Conservation (phyloP, 2,888 invertebrate species). For the Ophonus ardosiacus region DNA sequence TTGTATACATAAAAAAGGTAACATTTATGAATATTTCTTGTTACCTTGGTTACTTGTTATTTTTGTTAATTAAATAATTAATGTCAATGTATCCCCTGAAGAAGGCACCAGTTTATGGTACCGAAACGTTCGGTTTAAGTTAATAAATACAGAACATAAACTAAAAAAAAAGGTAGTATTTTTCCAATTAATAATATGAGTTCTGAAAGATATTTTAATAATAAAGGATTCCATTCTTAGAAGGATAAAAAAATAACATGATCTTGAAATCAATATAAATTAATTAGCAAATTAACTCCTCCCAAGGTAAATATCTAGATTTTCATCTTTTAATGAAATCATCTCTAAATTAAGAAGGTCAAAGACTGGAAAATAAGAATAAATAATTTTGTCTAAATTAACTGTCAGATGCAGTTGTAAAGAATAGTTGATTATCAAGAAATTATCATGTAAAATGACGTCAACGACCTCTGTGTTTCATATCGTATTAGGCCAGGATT, state of each 20-base stretch:
- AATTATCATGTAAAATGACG: constrained; percentile 35
- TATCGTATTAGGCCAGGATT: constrained; percentile 18
- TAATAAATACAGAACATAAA: too few species aligned
- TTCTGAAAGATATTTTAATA: too few species aligned
- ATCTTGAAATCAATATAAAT: background rate
- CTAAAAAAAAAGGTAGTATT: too few species aligned
- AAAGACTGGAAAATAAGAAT: background rate
- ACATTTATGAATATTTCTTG: too few species aligned
- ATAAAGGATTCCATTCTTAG: background rate
- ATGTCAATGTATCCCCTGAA: too few species aligned
- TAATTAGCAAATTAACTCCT: background rate
- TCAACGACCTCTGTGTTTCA: constrained; percentile 25
- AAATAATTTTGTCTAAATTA: background rate
- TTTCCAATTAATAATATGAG: too few species aligned
- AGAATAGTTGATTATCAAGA: constrained; percentile 8
- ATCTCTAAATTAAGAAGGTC: constrained; percentile 26
- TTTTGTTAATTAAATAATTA: too few species aligned
- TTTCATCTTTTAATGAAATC: constrained; percentile 10
- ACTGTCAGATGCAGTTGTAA: background rate
- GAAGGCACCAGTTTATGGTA: too few species aligned
- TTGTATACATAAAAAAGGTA: too few species aligned
- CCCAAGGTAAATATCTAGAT: background rate
- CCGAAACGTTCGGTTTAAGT: too few species aligned
- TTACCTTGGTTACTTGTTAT: too few species aligned
- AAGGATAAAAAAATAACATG: background rate